Percentiles rank a stretch among this genome's conserved stretches.
phyloP scores from a whole-genome alignment of 2,797 vertebrate species.

The Cuculus canorus region DNA sequence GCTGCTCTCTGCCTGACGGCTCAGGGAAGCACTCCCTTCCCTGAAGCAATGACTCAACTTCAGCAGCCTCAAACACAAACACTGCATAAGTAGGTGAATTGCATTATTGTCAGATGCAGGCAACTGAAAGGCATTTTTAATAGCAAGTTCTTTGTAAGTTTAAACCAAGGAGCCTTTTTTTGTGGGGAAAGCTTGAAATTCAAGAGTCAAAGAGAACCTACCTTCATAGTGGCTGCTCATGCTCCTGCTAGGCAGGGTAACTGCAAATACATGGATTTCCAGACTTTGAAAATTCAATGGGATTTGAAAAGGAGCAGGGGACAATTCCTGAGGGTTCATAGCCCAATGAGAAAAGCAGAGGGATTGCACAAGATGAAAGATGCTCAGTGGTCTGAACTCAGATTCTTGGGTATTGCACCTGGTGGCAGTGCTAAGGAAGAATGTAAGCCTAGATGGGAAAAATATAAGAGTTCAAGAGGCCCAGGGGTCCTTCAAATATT shows the following conservation, averaged over 20 bases:
- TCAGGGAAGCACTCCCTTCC: background rate
- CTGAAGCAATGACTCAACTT: background rate
- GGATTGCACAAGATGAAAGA: background rate
- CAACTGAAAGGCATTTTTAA: background rate
- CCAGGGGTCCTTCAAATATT: background rate
- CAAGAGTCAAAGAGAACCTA: background rate
- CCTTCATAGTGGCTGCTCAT: background rate
- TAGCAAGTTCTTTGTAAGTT: background rate
- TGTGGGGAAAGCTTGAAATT: background rate
- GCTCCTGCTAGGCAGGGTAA: background rate
- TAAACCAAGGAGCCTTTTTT: background rate
- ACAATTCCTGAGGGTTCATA: background rate
- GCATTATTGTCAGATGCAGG: background rate
- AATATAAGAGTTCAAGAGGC: background rate
- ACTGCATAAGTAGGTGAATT: background rate
- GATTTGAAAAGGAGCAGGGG: background rate
- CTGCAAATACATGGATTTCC: background rate
- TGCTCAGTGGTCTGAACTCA: background rate
- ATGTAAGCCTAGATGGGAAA: background rate
- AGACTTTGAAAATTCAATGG: background rate
- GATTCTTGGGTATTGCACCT: rapidly evolving
- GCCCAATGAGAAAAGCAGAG: background rate
- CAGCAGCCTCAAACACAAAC: background rate
- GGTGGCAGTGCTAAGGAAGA: background rate
- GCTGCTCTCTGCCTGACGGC: background rate